Conservation (phyloP, 2,113 vertebrate species). For the Philantomba maxwellii region DNA sequence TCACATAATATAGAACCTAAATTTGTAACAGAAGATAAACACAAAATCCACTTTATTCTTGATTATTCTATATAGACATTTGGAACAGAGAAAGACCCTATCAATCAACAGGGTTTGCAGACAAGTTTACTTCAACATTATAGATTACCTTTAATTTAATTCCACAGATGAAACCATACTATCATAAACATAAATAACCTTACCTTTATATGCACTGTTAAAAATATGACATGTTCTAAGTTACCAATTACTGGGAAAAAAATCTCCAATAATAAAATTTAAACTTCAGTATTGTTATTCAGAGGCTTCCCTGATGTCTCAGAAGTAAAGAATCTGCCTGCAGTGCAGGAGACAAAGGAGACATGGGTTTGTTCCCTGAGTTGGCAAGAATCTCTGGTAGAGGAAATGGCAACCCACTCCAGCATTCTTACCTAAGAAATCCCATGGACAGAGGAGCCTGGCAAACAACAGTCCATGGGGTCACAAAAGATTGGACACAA, state of each 20-base stretch:
- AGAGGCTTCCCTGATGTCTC: neutral
- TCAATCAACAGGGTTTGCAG: neutral
- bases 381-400: accelerated
- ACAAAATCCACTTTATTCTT: neutral
- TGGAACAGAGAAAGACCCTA: neutral
- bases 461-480: neutral
- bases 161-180: neutral
- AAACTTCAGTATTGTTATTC: neutral
- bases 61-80: neutral
- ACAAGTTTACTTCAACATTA: neutral
- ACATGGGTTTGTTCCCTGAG: neutral
- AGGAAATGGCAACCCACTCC: neutral
- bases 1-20: neutral
- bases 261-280: neutral
- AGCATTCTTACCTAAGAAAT: neutral
- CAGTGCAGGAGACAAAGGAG: neutral
- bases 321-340: neutral
- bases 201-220: neutral
- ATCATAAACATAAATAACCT: neutral
- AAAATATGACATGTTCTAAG: neutral
- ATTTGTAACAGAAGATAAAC: neutral
- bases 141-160: neutral
- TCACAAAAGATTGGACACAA: neutral
- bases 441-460: neutral
- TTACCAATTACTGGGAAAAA: neutral